Base-by-base conservation (phyloP, 1,140 invertebrate genomes). In the Penaeus japonicus region DNA sequence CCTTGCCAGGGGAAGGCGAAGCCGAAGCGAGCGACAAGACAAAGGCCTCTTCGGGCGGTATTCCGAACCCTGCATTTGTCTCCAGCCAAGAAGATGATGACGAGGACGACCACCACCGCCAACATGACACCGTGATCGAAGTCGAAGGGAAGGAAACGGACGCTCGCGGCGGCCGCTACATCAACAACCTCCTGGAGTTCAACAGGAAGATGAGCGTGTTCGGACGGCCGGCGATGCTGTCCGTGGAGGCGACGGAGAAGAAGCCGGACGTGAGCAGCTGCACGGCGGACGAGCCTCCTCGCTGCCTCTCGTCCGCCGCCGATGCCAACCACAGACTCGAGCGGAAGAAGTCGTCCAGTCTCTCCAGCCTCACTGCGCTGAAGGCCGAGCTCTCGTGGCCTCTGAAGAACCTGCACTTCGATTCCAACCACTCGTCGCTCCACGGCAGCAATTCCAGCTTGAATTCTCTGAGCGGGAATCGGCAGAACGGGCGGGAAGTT, bases 121-220 rank as follows among this genome's bases (percentile, higher is more conserved):
- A n/a, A n/a, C 24, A 24, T 10, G 65, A 90, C 77, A 75, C 82
- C 4, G 82, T 85, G 35, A 62, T 90, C 4, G 65, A 78, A 20
- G 32, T 87, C 22, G 85, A 90, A 32, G 84, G 47, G 18, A 32
- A 79, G 27, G 17, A 73, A 20, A 32, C 20, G 10, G 80, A 59
- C 20, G 75, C 65, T 20, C 55, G 47, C 55, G 57, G 82, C 18
- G 75, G 83, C 30, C 53, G 85, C 15, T 90, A 89, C 47, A 53
- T 87, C 59, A 87, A 84, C 53, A 90, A 89, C n/a, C 55, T 90
- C 17, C 18, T 85, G 4, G 89, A 90, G 47, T 90, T 90, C 65
- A 90, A 90, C 30, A 83, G 89, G 0, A 90, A 90, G 73, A 86
- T 89, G 73, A 90, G 89, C 79, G 85, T 83, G 32, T 80, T 78